Evolutionary conservation across 1,140 invertebrate species (phyloP).

Genomic region (Lutraria rhynchaena): DNA sequence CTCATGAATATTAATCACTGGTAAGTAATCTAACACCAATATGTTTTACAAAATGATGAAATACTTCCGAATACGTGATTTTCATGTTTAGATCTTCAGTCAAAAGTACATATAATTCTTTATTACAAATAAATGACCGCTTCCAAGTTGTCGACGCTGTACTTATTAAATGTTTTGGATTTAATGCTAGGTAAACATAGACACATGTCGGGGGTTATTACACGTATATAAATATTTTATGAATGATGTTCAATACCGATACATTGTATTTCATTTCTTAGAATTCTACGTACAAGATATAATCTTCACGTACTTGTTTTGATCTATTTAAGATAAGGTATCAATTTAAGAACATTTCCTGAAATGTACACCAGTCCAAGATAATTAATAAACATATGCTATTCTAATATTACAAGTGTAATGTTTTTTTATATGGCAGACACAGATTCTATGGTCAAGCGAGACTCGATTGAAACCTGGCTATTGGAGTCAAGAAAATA

Average conservation of each 20-base stretch:
- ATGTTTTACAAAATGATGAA: no score
- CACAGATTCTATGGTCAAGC: slow-evolving; percentile 16
- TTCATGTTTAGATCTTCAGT: no score
- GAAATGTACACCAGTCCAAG: neutral
- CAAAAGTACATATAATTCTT: no score
- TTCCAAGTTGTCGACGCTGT: no score
- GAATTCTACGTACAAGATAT: neutral
- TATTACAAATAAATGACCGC: no score
- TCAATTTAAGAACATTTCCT: neutral
- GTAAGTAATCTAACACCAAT: neutral
- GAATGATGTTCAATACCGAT: no score
- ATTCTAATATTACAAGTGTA: neutral
- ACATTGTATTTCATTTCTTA: no score
- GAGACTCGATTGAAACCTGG: neutral
- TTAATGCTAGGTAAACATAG: no score
- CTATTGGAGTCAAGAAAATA: slow-evolving; percentile 9
- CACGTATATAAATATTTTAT: no score
- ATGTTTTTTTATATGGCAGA: neutral
- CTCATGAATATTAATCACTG: neutral
- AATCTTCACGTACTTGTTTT: neutral
- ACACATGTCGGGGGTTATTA: no score
- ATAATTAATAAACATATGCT: neutral
- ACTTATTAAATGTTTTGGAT: no score
- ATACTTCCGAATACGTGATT: no score
- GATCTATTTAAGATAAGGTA: neutral